Base-by-base conservation (phyloP, 2,113 vertebrate species). In the Lepus europaeus region DNA sequence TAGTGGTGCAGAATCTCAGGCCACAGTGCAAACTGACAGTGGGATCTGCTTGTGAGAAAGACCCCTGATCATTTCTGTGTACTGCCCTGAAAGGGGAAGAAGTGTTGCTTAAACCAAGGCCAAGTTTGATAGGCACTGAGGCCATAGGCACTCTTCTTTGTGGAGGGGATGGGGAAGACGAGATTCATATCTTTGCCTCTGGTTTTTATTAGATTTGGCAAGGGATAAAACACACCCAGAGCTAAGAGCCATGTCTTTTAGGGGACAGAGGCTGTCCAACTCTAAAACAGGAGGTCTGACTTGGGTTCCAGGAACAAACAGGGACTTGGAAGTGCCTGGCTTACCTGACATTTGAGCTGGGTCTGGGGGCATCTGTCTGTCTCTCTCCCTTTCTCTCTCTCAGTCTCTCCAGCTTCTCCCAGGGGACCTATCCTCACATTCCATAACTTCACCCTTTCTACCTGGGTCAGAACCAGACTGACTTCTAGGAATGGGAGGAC, bases 401-500 rank as follows among this genome's bases (percentile, higher is more conserved):
- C 17, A 59, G 56, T 19, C 56, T 36, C 9, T 80, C 10, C 25
- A 3, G 1, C 9, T 20, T 9, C 45, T 85, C n/a, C 72, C 8
- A 17, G 8, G 53, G 73, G 12, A 73, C 76, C 77, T 20, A 39
- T 14, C 6, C 31, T 29, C 49, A 85, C 45, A 61, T 85, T 68
- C 68, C 36, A 22, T 51, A 14, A 66, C 70, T 51, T 39, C 63
- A 36, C 20, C 33, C 36, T 93, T 80, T 63, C 63, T 51, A 78
- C 73, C 76, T 91, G 19, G 93, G 70, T 49, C 22, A 81, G 31
- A 73, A 77, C 7, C 74, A 49, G 59, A 11, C 31, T 9, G 72
- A 90, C 29, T 92, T 96, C 96, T 95, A 96, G 87, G 96, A 97
- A 90, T 84, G 2, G 0, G n/a, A 64, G 6, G 8, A 31, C 11